Percentiles rank a stretch among this genome's conserved stretches.
These are phyloP conservation scores for Acromyrmex charruanus DNA, from an alignment of 1,140 invertebrate species.

Conservation along the genomic window DNA sequence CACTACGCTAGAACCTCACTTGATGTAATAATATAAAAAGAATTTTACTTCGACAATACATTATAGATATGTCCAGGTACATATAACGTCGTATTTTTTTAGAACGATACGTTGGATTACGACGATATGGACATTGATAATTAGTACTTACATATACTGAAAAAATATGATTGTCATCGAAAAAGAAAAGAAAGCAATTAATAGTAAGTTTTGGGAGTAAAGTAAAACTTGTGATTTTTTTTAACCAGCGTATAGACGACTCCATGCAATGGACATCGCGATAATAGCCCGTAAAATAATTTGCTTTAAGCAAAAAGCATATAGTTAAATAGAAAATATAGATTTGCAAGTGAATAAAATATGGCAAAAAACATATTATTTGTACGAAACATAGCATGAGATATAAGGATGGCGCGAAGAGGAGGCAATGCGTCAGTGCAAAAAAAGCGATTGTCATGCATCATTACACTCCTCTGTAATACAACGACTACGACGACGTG, in stretches of 20 bases:
- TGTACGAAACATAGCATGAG: not conserved
- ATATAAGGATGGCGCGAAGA: not conserved
- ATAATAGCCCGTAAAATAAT: not conserved
- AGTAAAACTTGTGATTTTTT: not conserved
- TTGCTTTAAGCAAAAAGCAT: not conserved
- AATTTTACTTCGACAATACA: constrained; percentile 61
- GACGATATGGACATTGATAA: not conserved
- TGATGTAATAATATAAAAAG: constrained; percentile 52
- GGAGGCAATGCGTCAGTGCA: constrained; percentile 14
- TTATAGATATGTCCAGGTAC: not conserved
- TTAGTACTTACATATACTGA: constrained; percentile 1
- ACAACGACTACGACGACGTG: constrained; percentile 48
- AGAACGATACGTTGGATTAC: constrained; percentile 26
- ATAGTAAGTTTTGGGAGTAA: not conserved
- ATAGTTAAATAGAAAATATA: not conserved
- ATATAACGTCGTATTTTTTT: constrained; percentile 46
- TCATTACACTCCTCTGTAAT: constrained; percentile 78
- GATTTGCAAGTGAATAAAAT: not conserved
- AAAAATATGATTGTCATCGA: not conserved
- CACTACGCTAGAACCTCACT: not conserved
- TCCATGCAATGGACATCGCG: too few relatives aligned
- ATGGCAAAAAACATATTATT: not conserved
- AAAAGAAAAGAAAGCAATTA: not conserved
- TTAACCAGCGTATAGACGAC: not conserved
- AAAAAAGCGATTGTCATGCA: constrained; percentile 79